Percentiles rank a stretch among this genome's conserved stretches.
phyloP scores from a whole-genome alignment of 2,888 invertebrate genomes.

The Caenorhabditis sp. region DNA sequence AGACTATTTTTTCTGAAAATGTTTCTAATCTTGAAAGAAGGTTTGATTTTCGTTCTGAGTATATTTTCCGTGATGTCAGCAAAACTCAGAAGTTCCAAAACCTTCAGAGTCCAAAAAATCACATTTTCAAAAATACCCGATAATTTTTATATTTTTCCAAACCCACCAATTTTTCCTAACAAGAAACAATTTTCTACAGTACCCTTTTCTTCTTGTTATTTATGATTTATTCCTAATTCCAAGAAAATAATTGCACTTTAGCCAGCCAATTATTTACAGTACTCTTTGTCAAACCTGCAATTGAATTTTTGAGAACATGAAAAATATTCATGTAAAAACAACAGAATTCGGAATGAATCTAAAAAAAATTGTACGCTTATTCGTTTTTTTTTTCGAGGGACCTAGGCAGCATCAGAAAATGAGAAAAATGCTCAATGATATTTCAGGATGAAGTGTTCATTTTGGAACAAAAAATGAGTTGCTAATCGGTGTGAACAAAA shows the following conservation, averaged over 20 bases:
- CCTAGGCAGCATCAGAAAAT: neutral
- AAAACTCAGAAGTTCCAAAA: too few species aligned
- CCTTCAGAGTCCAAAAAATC: too few species aligned
- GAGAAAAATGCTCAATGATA: neutral
- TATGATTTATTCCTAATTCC: too few species aligned
- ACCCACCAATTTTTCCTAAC: too few species aligned
- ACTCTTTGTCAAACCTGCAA: neutral
- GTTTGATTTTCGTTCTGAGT: too few species aligned
- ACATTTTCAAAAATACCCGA: too few species aligned
- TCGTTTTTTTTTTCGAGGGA: neutral
- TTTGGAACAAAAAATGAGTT: neutral
- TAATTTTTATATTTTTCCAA: too few species aligned
- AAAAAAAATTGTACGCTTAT: neutral
- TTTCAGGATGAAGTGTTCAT: neutral
- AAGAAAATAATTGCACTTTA: neutral
- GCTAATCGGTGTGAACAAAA: neutral
- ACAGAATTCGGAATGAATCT: neutral
- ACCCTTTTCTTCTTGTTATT: too few species aligned
- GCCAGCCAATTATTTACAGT: neutral
- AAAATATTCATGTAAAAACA: neutral
- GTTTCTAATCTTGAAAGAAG: too few species aligned
- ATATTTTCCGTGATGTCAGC: too few species aligned
- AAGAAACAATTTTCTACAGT: too few species aligned
- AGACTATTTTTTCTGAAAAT: too few species aligned
- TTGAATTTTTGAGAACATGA: neutral